Base-by-base conservation (phyloP, 2,113 vertebrate species). In the Lethenteron reissneri region DNA sequence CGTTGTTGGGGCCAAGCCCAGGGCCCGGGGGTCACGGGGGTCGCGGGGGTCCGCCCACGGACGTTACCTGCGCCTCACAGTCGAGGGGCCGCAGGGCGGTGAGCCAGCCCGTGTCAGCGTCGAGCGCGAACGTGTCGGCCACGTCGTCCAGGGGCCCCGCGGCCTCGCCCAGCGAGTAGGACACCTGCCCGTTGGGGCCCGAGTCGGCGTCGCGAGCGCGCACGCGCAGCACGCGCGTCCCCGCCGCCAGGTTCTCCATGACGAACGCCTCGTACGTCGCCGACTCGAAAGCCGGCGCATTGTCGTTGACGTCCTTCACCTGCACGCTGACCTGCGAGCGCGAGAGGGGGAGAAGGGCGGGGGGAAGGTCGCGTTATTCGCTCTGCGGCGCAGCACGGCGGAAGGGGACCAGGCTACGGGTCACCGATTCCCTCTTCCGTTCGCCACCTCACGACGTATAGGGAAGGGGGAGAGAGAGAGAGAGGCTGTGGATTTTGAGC, bases 51-150 rank as follows among this genome's bases (percentile, higher is more conserved):
- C 41, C 41, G 41, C 41, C 41, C 41, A 41, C 4, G 6, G 41
- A 3, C 7, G 83, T 71, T 3, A 90, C 85, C 75, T 84, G 81
- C 58, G 81, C 84, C 76, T 99, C 92, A 2, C 97, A 90, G 78
- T 99, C 90, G 72, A 99, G 78, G 73, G 87, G 86, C 74, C 85
- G 89, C 72, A 86, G 74, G 4, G 88, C 92, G 72, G 84, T 89
- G 73, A 99, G 92, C 92, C 92, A 99, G 19, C 94, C 94, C 5
- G 84, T 90, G 77, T 88, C 91, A 77, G 84, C 85, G 72, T 97
- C 92, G 21, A 99, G 89, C 57, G 76, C 82, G 75, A 97, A 99
- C 0, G 82, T 83, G 72, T 80, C 81, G 21, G 75, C 76, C 72
- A 85, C 78, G 72, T 78, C 81, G 25, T 86, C 81, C 4, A 81